Conservation (phyloP, 2,113 vertebrate genomes). For the Oreochromis tanganicae region DNA sequence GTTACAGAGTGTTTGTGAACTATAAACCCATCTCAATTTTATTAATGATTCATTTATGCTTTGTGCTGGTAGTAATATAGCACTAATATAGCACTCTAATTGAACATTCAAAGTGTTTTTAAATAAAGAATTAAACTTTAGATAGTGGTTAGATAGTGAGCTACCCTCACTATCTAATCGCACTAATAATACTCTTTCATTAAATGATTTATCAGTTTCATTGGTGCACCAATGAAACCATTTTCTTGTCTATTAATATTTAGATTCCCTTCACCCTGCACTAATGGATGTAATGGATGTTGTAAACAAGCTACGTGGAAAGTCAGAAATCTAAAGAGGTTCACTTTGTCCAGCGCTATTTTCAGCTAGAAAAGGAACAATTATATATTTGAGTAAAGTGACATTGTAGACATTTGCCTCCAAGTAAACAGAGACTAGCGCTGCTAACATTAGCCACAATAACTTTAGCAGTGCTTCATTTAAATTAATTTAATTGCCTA, state of each 20-base stretch:
- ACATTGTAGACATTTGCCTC: not conserved
- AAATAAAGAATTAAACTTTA: not conserved
- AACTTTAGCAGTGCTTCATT: not conserved
- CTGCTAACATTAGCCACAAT: not conserved
- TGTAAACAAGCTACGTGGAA: not conserved
- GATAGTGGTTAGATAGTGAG: no score
- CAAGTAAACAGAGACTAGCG: not conserved
- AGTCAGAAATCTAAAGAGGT: not conserved
- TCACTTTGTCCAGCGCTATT: not conserved
- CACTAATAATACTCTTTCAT: not conserved
- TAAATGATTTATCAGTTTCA: not conserved
- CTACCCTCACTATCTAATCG: not conserved
- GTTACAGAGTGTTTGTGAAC: no score
- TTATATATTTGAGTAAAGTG: not conserved
- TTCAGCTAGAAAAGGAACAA: not conserved
- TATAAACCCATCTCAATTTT: no score
- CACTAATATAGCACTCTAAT: not conserved
- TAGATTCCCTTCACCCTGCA: not conserved
- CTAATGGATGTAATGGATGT: not conserved
- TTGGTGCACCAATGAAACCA: not conserved
- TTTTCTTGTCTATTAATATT: not conserved
- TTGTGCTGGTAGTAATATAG: not conserved
- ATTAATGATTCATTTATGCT: not conserved
- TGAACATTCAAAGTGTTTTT: not conserved
- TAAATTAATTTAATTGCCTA: not conserved